Conservation (phyloP, 2,797 vertebrate species). For the Thripadectes ignobilis region DNA sequence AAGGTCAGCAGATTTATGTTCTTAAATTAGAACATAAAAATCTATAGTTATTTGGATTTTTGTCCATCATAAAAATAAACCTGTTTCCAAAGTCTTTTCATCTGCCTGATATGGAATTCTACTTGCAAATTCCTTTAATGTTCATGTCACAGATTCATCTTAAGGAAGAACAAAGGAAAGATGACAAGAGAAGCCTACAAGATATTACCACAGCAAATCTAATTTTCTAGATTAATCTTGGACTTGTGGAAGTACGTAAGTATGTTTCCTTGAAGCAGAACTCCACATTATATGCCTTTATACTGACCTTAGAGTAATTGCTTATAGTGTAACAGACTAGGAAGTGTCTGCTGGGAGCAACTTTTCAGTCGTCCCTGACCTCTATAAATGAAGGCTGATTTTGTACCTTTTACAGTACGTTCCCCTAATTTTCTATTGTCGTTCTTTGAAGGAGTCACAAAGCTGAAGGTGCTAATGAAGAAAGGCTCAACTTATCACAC, state of each 20-base stretch:
- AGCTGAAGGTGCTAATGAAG: neutral
- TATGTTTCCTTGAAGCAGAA: neutral
- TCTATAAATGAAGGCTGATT: neutral
- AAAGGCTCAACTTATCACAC: neutral
- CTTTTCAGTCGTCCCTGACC: neutral
- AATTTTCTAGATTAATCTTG: neutral
- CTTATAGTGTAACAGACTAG: neutral
- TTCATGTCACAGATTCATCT: neutral
- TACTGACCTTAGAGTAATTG: neutral
- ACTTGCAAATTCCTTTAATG: neutral
- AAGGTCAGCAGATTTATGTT: neutral
- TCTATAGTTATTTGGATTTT: neutral
- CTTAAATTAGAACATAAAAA: neutral
- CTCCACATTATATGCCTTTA: neutral
- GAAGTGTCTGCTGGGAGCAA: neutral
- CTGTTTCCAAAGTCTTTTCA: neutral
- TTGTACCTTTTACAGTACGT: neutral
- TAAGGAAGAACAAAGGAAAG: neutral
- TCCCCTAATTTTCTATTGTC: neutral
- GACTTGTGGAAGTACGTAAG: fast-evolving
- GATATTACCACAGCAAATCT: neutral
- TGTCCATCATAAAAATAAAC: neutral
- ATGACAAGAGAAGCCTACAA: neutral
- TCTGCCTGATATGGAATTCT: neutral
- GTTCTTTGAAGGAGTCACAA: neutral